Evolutionary conservation across 2,888 invertebrate genomes (phyloP).

Genomic region (Ormia ochracea): DNA sequence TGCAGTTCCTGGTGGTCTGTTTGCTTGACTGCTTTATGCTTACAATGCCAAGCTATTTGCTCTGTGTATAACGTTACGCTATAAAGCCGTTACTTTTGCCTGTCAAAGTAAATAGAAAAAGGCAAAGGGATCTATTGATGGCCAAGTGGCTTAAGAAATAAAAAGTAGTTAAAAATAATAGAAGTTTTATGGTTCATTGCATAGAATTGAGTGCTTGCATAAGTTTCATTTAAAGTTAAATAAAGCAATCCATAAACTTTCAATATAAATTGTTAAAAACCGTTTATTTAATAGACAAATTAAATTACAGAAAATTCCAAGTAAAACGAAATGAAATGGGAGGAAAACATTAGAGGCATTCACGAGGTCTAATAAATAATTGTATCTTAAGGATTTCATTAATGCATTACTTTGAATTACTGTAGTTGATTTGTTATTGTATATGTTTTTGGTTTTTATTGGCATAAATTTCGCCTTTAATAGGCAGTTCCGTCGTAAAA

Average conservation of each 20-base stretch:
- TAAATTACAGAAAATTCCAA: background rate
- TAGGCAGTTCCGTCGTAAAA: constrained; percentile 8
- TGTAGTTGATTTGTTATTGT: background rate
- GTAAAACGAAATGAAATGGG: background rate
- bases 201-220: constrained; percentile 30
- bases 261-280: background rate
- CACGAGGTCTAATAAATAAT: too few species aligned
- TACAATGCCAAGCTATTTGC: too few species aligned
- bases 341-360: too few species aligned
- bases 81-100: background rate
- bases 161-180: background rate
- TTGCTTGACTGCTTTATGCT: background rate
- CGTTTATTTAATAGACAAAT: background rate
- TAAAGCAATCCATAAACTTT: constrained; percentile 23
- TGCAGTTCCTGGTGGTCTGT: background rate
- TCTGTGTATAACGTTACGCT: background rate
- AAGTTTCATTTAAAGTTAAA: constrained; percentile 37
- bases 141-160: background rate
- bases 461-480: background rate
- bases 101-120: background rate
- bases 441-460: background rate
- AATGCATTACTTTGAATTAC: background rate
- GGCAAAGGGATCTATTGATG: constrained; percentile 23
- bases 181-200: constrained; percentile 29
- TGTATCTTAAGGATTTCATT: background rate